phyloP scores from a whole-genome alignment of 2,888 invertebrate genomes.

The Cheilosia vernalis region DNA sequence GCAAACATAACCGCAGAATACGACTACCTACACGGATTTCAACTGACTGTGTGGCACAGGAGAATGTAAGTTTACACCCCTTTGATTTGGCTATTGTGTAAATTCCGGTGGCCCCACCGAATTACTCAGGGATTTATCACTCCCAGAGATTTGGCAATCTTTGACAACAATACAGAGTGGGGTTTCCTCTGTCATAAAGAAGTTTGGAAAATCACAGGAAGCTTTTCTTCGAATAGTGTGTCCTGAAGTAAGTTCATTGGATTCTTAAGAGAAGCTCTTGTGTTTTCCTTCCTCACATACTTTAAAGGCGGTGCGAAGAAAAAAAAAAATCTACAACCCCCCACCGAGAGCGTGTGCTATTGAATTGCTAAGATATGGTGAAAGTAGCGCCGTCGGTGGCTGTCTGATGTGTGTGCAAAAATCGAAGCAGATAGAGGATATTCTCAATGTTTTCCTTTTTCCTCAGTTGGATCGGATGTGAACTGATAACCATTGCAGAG shows the following conservation, averaged over 20 bases:
- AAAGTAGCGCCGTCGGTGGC: constrained; percentile 16
- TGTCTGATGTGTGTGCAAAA: constrained; percentile 47
- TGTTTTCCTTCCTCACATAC: constrained; percentile 29
- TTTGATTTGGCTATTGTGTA: constrained; percentile 1
- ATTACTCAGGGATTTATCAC: not conserved
- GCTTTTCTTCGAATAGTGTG: constrained; percentile 53
- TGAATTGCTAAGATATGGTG: constrained; percentile 10
- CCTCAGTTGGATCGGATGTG: constrained; percentile 46
- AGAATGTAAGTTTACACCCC: constrained; percentile 63
- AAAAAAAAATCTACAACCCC: not conserved
- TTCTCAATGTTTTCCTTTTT: constrained; percentile 47
- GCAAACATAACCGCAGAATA: constrained; percentile 42
- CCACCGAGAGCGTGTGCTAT: constrained; percentile 22
- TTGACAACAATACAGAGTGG: constrained; percentile 19
- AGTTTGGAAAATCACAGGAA: constrained; percentile 51
- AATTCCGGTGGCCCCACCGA: not conserved
- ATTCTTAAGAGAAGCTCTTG: constrained; percentile 40
- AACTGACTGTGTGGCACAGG: constrained; percentile 52
- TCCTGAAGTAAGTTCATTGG: constrained; percentile 51
- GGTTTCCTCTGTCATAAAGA: constrained; percentile 14
- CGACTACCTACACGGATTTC: constrained; percentile 39
- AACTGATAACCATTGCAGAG: constrained; percentile 52
- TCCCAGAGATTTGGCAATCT: constrained; percentile 26
- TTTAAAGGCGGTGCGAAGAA: not conserved
- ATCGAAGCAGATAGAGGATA: constrained; percentile 53